Percentiles rank a stretch among this genome's conserved stretches.
These are phyloP conservation scores for Petrophora chlorosata DNA, from an alignment of 2,888 invertebrate species.

Conservation along the genomic window DNA sequence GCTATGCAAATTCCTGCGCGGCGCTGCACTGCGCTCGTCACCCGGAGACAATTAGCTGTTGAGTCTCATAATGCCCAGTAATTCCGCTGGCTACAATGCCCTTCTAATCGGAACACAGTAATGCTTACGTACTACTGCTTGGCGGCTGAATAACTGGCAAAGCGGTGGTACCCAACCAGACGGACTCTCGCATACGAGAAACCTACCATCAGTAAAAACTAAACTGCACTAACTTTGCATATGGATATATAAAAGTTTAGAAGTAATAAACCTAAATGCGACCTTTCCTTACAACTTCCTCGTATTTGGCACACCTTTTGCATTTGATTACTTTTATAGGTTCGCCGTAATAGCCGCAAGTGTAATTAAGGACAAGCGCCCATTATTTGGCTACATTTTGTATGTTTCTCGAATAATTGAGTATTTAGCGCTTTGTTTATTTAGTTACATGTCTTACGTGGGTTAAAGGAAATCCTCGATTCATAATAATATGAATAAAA, in stretches of 20 bases:
- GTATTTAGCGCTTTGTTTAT: background rate
- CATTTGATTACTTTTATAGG: constrained; percentile 37
- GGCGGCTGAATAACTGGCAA: too few species aligned
- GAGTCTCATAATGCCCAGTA: too few species aligned
- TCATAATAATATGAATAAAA: too few species aligned
- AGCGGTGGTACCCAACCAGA: too few species aligned
- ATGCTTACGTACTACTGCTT: too few species aligned
- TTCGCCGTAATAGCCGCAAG: constrained; percentile 31
- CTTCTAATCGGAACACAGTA: too few species aligned
- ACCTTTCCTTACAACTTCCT: constrained; percentile 30
- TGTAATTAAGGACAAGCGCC: constrained; percentile 42
- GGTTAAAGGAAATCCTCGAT: too few species aligned
- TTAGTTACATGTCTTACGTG: too few species aligned
- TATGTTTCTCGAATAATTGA: constrained; percentile 4
- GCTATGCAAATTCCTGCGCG: too few species aligned
- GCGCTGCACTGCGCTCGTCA: too few species aligned
- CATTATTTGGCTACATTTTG: constrained; percentile 27
- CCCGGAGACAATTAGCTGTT: too few species aligned
- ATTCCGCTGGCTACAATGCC: too few species aligned
- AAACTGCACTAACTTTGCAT: constrained; percentile 14
- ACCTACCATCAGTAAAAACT: constrained; percentile 27
- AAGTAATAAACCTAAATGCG: constrained; percentile 32
- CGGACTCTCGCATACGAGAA: background rate
- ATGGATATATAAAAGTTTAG: constrained; percentile 31
- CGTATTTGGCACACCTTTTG: constrained; percentile 46